Base-by-base conservation (phyloP, 23 tunicate genomes). In the Aplidium turbinatum region DNA sequence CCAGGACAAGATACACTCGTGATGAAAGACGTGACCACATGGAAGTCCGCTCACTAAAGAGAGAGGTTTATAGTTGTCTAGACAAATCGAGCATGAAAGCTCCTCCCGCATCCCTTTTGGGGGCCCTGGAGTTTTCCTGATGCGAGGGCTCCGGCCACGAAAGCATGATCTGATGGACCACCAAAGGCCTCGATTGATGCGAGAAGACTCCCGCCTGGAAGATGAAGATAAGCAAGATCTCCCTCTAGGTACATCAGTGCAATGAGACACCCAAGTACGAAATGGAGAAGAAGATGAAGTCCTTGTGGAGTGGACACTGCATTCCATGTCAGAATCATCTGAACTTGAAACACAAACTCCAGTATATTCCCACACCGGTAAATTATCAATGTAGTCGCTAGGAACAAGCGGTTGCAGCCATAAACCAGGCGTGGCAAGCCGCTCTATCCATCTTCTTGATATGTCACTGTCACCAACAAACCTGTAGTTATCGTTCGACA, bases 391-490 rank as follows among this genome's bases (percentile, higher is more conserved):
- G 79, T 81, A 81, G 27, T 81, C 87, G 28, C 27, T 61, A 1
- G 87, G 64, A 34, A 81, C 69, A 38, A 81, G 73, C 0, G 87
- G 87, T 62, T 81, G 78, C 13, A 81, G 73, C 87, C 87, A 81
- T 34, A 81, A 46, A n/a, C 58, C 77, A 19, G 87, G 87, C 23
- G 87, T 81, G 11, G 87, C 87, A 0, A 81, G 79, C 33, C 87
- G 25, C 62, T 81, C 70, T 7, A 81, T 70, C 79, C 78, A 72
- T 20, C 87, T 63, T 56, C 75, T 63, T 0, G 87, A 81, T 34
- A 81, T 71, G 53, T 81, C 73, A 22, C 48, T 70, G 26, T 70
- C 33, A 23, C 76, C 58, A 3, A 9, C 3, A 47, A 34, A 24
- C 3, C 50, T 26, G 16, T 63, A 47, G 40, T 45, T 60, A 13